Conservation (phyloP, 2,113 vertebrate genomes). For the Neotragus pygmaeus region DNA sequence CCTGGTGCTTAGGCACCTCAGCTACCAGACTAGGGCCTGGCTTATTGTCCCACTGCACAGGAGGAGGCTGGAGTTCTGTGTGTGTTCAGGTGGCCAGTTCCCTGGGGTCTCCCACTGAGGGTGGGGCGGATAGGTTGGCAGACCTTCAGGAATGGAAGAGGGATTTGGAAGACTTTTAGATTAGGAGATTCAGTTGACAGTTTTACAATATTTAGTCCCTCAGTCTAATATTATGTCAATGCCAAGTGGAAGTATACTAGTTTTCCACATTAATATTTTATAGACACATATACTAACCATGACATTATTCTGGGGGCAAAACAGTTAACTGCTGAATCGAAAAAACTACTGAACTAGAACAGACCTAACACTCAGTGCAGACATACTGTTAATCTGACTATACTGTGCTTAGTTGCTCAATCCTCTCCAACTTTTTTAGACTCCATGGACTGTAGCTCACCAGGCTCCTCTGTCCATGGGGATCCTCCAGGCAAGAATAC, state of each 20-base stretch:
- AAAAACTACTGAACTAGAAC: not conserved
- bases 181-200: not conserved
- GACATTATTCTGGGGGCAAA: not conserved
- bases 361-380: not conserved
- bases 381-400: not conserved
- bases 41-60: too few relatives aligned
- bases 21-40: not conserved
- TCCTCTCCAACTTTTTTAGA: not conserved
- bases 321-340: not conserved
- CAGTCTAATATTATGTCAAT: not conserved
- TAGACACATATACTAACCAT: not conserved
- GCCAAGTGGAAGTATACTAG: not conserved
- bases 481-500: not conserved
- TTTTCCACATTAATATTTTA: not conserved
- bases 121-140: not conserved
- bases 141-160: not conserved
- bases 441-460: not conserved
- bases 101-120: not conserved
- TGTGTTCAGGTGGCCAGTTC: too few relatives aligned
- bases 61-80: not conserved
- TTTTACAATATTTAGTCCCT: not conserved
- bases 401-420: not conserved
- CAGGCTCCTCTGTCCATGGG: not conserved
- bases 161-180: not conserved
- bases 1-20: rapidly evolving